phyloP scores from a whole-genome alignment of 2,113 vertebrate genomes.

The Ancistrus triradiatus region DNA sequence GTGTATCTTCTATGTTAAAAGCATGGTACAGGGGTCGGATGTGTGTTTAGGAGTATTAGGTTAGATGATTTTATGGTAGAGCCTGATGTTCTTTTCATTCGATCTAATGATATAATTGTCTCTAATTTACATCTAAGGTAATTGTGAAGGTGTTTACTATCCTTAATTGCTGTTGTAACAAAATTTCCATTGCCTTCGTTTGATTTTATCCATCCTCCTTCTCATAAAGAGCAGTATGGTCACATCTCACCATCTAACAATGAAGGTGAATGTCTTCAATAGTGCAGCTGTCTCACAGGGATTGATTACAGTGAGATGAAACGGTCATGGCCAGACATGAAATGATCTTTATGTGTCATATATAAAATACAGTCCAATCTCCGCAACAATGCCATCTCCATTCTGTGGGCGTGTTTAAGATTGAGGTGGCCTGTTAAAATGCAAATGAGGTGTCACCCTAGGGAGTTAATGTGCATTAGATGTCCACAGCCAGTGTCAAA shows the following conservation, averaged over 20 bases:
- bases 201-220: conserved; percentile 12
- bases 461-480: conserved; percentile 27
- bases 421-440: conserved; percentile 23
- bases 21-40: no score
- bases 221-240: conserved; percentile 2
- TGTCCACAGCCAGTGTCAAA: conserved; percentile 33
- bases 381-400: background rate
- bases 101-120: no score
- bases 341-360: background rate
- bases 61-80: no score
- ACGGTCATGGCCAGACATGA: background rate
- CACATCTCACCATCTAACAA: conserved; percentile 6
- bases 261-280: conserved; percentile 16
- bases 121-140: no score
- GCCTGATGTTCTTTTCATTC: no score
- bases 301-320: conserved; percentile 12
- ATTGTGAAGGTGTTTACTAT: no score
- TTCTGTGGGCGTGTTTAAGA: background rate
- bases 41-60: no score
- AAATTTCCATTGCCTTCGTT: conserved; percentile 20
- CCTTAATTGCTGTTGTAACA: no score
- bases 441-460: conserved; percentile 14
- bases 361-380: background rate
- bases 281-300: conserved; percentile 1
- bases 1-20: no score